A percentile compares a stretch with the other conserved stretches of the same genome.
Evolutionary conservation across 2,888 invertebrate genomes (phyloP).

Genomic region (Hylaea fasciaria): DNA sequence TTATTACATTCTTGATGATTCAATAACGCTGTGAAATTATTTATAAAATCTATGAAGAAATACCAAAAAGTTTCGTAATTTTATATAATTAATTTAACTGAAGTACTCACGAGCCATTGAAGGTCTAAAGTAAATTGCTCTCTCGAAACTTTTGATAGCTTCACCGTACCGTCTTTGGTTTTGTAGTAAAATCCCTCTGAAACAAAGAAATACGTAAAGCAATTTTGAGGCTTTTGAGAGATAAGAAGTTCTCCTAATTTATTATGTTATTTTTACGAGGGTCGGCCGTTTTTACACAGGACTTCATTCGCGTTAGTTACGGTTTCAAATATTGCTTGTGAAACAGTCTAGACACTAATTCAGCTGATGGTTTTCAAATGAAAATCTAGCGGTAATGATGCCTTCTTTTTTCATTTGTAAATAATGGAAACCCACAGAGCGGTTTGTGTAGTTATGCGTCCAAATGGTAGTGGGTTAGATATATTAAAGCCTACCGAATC

Average conservation of each 20-base stretch:
- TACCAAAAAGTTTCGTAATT: constrained; percentile 48
- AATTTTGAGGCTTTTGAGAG: constrained; percentile 40
- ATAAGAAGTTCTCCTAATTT: constrained; percentile 36
- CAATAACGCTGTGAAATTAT: constrained; percentile 46
- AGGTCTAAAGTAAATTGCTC: constrained; percentile 96
- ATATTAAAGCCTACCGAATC: too few species aligned
- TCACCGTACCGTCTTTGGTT: constrained; percentile 94
- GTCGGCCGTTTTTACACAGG: constrained; percentile 27
- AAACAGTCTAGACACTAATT: constrained; percentile 27
- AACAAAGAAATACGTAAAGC: constrained; percentile 74
- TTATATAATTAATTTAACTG: constrained; percentile 54
- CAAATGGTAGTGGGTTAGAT: too few species aligned
- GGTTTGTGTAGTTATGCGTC: too few species aligned
- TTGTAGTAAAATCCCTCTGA: constrained; percentile 96
- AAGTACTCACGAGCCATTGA: constrained; percentile 94
- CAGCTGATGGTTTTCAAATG: too few species aligned
- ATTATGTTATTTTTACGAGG: constrained; percentile 35
- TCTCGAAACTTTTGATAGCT: constrained; percentile 95
- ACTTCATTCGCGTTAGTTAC: constrained; percentile 21
- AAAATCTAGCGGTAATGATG: too few species aligned
- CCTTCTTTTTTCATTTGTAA: too few species aligned
- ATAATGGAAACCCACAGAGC: too few species aligned
- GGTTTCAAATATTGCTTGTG: constrained; percentile 13
- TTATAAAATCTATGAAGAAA: constrained; percentile 49
- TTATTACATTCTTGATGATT: constrained; percentile 26